Evolutionary conservation across 2,113 vertebrate genomes (phyloP), one percentile per base, ranked within the genome.

Genomic region (Pycnonotus jocosus): DNA sequence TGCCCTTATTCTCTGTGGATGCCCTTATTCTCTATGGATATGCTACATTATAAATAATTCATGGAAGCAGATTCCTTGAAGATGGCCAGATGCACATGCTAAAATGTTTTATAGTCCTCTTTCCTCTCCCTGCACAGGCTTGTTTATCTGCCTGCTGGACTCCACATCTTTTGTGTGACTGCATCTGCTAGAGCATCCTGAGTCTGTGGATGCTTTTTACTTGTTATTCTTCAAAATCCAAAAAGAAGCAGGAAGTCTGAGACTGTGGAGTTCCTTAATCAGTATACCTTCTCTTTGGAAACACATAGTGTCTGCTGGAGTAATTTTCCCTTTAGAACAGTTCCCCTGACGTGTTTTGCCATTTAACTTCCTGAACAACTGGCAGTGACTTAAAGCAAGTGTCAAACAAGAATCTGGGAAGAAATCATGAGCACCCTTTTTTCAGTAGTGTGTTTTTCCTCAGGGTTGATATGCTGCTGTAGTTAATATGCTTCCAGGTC

Each of bases 21-120:
- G 21, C 15, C 14, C 8, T 35, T 33, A 4, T 40, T 70, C 19
- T n/a, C 5, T 28, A 1, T 7, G 9, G 42, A 11, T 31, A 3
- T 1, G 0, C 23, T 31, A 23, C 11, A 6, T 10, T 35, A 1
- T 0, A 2, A 54, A 1, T 57, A 22, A 9, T 7, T 57, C 4
- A 7, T 7, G 18, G 15, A 17, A 50, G 11, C 3, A 11, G 7
- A 17, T 45, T 88, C 11, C 30, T 35, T 47, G 48, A 10, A 58
- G 25, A 7, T 27, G 38, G 16, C 16, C 5, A 28, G 20, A 10
- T 56, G 24, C 21, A 10, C 2, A 0, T 30, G 21, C 5, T 81
- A 0, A 8, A 19, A 12, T 71, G 12, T 44, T 66, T 53, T 16
- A 10, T 35, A 15, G 12, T 33, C 31, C 9, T 65, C 5, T 31